Percentiles rank a stretch among this genome's conserved stretches.
These are phyloP conservation scores for Laterallus jamaicensis DNA, from an alignment of 2,113 vertebrate genomes.

Conservation along the genomic window DNA sequence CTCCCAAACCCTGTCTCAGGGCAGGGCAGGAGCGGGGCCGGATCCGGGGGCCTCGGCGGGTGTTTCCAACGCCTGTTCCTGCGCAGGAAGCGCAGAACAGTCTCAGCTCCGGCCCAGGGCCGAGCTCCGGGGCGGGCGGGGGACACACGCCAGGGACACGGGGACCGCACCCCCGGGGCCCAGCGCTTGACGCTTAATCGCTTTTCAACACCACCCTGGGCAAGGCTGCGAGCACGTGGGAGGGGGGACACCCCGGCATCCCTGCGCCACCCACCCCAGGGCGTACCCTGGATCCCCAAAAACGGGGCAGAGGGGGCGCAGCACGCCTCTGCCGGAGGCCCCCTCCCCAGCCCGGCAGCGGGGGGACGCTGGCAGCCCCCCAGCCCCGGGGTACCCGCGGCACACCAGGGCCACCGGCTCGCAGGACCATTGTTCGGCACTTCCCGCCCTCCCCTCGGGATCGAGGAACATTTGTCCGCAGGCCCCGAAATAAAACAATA, in stretches of 20 bases:
- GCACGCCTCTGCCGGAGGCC: neutral
- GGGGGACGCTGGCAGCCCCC: neutral
- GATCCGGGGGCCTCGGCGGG: neutral
- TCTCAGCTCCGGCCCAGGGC: constrained; percentile 8
- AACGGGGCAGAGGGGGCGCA: neutral
- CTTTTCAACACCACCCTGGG: constrained; percentile 36
- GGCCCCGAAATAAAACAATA: constrained; percentile 48
- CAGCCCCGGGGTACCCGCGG: neutral
- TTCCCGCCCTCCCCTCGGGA: constrained; percentile 59
- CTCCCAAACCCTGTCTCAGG: rapidly evolving
- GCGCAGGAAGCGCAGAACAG: constrained; percentile 29
- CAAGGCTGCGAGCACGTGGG: rapidly evolving
- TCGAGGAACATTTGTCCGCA: neutral
- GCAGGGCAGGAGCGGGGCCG: neutral
- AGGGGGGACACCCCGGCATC: neutral
- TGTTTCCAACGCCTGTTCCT: constrained; percentile 48
- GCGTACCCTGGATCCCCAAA: neutral
- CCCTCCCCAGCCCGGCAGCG: rapidly evolving
- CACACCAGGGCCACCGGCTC: neutral
- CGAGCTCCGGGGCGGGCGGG: neutral
- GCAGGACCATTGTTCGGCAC: constrained; percentile 36
- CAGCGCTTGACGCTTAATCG: neutral
- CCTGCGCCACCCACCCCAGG: neutral
- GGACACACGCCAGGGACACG: neutral
- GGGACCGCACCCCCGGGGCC: neutral